Base-by-base conservation (phyloP, 2,888 invertebrate genomes). In the Teleogryllus oceanicus region DNA sequence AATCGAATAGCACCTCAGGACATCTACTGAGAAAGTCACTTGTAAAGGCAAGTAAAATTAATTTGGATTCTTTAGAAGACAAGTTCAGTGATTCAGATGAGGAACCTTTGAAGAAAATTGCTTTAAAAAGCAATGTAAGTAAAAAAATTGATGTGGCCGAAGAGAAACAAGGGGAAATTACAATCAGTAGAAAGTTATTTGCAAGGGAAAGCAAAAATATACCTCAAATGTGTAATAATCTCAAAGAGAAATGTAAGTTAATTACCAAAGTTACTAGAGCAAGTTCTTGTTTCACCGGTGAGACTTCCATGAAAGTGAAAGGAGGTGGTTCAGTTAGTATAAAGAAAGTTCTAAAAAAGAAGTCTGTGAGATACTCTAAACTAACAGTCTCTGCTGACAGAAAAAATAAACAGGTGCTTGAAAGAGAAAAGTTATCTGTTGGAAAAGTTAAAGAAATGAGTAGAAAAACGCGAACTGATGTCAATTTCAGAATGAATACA, bases 11-110 rank as follows among this genome's bases (percentile, higher is more conserved):
- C 8, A 8, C 37, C 37, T 37, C 37, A 37, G 37, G 37, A 37
- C 37, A 37, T 37, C 8, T 37, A 37, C 37, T 37, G 5, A 37
- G 5, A 37, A 37, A 37, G 37, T 37, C 37, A 37, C 8, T 37
- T 37, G 37, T 8, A 8, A 37, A 37, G 37, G 37, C 37, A 37
- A 37, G 37, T 62, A 62, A 62, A 62, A 62, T 13, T 62, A n/a
- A 18, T 13, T 62, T 62, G 62, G 76, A 76, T 11, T 16, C 21
- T 76, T 10, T 24, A n/a, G 77, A 77, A 49, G 82, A 83, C 11
- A 89, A 87, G 83, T 91, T 90, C 81, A 90, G 89, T 83, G 92
- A 92, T 84, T 92, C 92, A 2, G 92, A 92, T 83, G 92, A 92
- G 84, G 92, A 92, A 84, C 91, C 91, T 13, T 84, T 92, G 78